Base-by-base conservation (phyloP, 2,113 vertebrate genomes). In the Coreoperca whiteheadi region DNA sequence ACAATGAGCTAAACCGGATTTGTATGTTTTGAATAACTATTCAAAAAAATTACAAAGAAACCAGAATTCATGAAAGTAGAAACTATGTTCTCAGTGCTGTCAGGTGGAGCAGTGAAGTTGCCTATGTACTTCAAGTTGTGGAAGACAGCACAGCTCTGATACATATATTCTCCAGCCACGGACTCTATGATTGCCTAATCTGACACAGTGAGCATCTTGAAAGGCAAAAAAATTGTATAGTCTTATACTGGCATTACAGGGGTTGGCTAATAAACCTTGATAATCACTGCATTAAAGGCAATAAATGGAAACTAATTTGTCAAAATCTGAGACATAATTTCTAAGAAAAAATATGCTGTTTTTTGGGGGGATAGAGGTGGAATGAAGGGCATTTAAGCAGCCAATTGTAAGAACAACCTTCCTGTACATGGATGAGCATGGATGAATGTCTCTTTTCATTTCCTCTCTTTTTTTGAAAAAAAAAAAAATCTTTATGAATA, bases 361-460 rank as follows among this genome's bases (percentile, higher is more conserved):
- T 41, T 16, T 21, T 6, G 48, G 48, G 48, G 2, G 64, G 64
- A 96, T 91, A 95, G 90, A 93, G 91, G 94, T 94, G 94, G 92
- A 48, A 73, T 74, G 51, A 82, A 82, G 34, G 25, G 67, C n/a
- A 76, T 65, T 79, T 79, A 34, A 79, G 94, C 95, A 96, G 95
- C 94, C 93, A 95, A 7, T 57, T 86, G 46, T 73, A 78, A 95
- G 85, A 96, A 90, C 95, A 96, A 94, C 95, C 94, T 94, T 94
- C 92, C 93, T 83, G 81, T 93, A 91, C 93, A 92, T 90, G 93
- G 61, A 94, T 94, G 95, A 91, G 91, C 92, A 91, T 90, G 92
- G 63, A 94, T 94, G 95, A 91, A 91, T 59, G 30, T 87, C 56
- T 87, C 94, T 71, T 87, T 87, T 73, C 41, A 63, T 79, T 90